Base-by-base conservation (phyloP, 2,113 vertebrate genomes). In the Hyperopisus bebe region DNA sequence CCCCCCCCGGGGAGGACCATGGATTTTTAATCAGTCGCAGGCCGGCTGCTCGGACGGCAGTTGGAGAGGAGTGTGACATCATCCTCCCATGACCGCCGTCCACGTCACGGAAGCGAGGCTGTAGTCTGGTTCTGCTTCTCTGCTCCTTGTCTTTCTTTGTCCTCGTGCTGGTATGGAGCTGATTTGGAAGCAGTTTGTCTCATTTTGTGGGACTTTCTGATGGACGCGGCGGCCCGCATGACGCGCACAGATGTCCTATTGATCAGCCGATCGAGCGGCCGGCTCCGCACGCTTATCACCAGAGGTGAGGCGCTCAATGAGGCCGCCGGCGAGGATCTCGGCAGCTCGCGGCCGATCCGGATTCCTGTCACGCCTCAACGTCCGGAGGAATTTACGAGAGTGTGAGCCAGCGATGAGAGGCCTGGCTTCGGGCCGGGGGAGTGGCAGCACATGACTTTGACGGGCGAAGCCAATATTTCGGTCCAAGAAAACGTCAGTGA, bases 1-100 rank as follows among this genome's bases (percentile, higher is more conserved):
- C 24, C 84, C 24, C 15, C 66, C 19, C 77, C 42, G 21, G 88
- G 24, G 19, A 17, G 70, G 88, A 48, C 46, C 62, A 62, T 90
- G 82, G 89, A 90, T 90, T 92, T 89, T 62, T 92, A 88, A 88
- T 51, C 47, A 80, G 77, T 31, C 58, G 87, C 82, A 46, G 82
- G 19, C 44, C 19, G 6, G 44, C 27, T 86, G 90, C 93, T 90
- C 89, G 88, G 87, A 90, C 90, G 92, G 89, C 1, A 89, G 50
- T 39, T 17, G 50, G 44, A 84, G 89, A 46, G n/a, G 74, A 58
- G 44, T 8, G 90, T 46, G 51, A 19, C 53, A 62, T 74, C 77
- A 83, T 58, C 35, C 44, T 70, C 35, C 39, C 48, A 17, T 86
- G 48, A 62, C 80, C 53, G 10, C 51, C 8, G 8, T 66, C 82